These are phyloP conservation scores for Meteorus sp. DNA, from an alignment of 1,140 invertebrate genomes.

Conservation along the genomic window DNA sequence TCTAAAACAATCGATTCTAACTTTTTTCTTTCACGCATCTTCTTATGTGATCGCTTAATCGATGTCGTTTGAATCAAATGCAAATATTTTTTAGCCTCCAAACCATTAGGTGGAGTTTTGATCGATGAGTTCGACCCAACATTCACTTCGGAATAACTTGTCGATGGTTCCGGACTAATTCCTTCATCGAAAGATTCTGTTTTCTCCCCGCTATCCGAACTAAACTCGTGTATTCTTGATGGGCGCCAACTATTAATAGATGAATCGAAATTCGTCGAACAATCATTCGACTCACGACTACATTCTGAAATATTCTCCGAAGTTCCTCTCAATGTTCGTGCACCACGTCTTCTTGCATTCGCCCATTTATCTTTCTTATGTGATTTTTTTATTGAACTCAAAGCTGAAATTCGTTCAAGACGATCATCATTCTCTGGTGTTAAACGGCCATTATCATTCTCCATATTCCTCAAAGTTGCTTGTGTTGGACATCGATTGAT, in stretches of 20 bases:
- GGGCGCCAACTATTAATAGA: background rate
- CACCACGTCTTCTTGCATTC: constrained; percentile 13
- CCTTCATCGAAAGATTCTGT: background rate
- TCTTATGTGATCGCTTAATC: constrained; percentile 49
- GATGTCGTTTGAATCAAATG: constrained; percentile 41
- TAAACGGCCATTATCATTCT: constrained; percentile 30
- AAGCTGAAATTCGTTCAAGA: constrained; percentile 35
- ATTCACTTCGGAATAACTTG: constrained; percentile 24
- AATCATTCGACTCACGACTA: background rate
- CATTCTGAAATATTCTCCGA: background rate
- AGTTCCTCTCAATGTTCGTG: constrained; percentile 1
- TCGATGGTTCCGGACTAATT: constrained; percentile 34
- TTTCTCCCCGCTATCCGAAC: background rate
- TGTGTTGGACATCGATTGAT: background rate
- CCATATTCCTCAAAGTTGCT: background rate
- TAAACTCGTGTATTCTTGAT: background rate
- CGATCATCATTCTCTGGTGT: constrained; percentile 40
- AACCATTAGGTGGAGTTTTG: constrained; percentile 45
- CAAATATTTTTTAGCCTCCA: constrained; percentile 35
- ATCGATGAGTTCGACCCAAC: constrained; percentile 1
- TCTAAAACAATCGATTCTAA: constrained; percentile 23
- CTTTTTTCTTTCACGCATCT: constrained; percentile 39
- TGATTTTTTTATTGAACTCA: constrained; percentile 50
- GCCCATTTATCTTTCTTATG: constrained; percentile 48
- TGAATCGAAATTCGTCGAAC: background rate